These are phyloP conservation scores for Peromyscus nudipes DNA, from an alignment of 2,797 vertebrate species.

Conservation along the genomic window DNA sequence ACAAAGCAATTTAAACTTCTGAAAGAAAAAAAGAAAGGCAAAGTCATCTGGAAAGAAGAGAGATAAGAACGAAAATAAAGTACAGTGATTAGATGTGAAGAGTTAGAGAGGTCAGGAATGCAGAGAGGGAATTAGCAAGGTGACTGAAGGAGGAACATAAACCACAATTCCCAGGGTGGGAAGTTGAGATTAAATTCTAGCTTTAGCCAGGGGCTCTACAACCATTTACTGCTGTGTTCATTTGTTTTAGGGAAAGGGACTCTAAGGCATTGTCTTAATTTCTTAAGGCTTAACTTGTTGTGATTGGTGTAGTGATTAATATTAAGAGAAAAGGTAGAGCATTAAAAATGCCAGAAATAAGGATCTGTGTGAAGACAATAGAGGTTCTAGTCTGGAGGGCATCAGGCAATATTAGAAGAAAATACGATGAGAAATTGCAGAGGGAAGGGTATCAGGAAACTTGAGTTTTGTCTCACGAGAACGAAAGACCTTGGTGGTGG, in stretches of 20 bases:
- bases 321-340: not conserved
- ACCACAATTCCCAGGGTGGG: not conserved
- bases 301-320: not conserved
- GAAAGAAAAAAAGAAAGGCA: not conserved
- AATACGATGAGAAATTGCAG: not conserved
- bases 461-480: fast-evolving
- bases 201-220: not conserved
- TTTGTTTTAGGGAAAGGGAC: not conserved
- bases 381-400: not conserved
- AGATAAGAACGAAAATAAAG: not conserved
- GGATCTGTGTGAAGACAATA: not conserved
- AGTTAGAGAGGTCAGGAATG: not conserved
- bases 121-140: not conserved
- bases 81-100: not conserved
- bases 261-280: not conserved
- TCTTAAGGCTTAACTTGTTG: not conserved
- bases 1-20: not conserved
- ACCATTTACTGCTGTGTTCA: not conserved
- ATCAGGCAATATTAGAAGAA: not conserved
- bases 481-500: not conserved
- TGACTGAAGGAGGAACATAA: not conserved
- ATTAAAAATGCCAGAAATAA: not conserved
- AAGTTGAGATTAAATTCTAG: not conserved
- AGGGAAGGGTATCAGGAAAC: not conserved
- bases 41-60: not conserved